Conservation (phyloP, 2,888 invertebrate species). For the Tuberolachnus salignus region DNA sequence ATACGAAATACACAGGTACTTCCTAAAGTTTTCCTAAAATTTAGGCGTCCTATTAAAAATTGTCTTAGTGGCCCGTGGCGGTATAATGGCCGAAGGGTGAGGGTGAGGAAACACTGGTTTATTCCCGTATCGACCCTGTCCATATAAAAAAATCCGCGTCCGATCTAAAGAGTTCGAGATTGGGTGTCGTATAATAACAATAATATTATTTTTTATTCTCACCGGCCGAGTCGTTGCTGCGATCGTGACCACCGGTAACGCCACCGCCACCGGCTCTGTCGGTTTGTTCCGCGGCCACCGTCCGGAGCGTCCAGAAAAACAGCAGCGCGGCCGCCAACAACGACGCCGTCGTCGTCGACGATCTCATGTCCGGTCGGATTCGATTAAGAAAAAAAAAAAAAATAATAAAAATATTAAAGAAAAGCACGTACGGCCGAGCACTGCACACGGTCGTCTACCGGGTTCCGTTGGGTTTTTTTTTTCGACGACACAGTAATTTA, state of each 20-base stretch:
- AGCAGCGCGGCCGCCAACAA: not conserved
- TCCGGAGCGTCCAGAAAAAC: not conserved
- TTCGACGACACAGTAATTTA: not conserved
- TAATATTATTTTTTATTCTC: too few species aligned
- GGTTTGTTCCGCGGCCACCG: not conserved
- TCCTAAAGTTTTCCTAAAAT: too few species aligned
- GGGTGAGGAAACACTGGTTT: too few species aligned
- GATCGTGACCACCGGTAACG: not conserved
- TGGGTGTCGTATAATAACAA: too few species aligned
- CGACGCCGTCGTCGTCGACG: not conserved
- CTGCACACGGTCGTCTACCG: not conserved
- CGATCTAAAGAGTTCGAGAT: too few species aligned
- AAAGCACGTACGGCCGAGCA: not conserved
- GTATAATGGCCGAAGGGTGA: too few species aligned
- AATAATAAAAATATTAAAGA: too few species aligned
- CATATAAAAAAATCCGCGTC: too few species aligned
- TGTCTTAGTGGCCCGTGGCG: too few species aligned
- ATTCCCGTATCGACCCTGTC: too few species aligned
- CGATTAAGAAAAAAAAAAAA: not conserved
- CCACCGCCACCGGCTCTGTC: not conserved
- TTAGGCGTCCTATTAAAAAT: too few species aligned
- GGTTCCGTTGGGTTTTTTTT: not conserved
- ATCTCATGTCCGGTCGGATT: slow-evolving; percentile 1
- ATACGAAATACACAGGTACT: too few species aligned
- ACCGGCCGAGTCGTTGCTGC: not conserved